These are phyloP conservation scores for Scopus umbretta DNA, from an alignment of 2,113 vertebrate genomes.

Conservation along the genomic window DNA sequence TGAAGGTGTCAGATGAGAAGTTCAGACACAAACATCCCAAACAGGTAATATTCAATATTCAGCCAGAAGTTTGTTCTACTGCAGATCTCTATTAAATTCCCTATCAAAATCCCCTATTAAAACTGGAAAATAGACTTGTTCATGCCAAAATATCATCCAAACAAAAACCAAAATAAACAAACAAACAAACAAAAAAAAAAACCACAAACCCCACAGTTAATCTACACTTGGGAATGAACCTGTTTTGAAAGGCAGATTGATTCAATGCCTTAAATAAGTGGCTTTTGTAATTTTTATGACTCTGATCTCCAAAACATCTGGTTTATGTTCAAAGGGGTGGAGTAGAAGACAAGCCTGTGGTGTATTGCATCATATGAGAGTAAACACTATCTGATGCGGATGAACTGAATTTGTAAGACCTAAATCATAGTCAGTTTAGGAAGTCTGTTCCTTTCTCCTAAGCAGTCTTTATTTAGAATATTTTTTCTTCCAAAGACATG, in stretches of 20 bases:
- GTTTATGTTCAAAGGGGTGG: slow-evolving; percentile 23
- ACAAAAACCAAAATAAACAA: background rate
- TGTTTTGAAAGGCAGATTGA: background rate
- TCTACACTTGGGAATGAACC: background rate
- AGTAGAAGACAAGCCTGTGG: background rate
- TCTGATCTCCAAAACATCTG: slow-evolving; percentile 3
- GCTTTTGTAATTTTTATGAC: background rate
- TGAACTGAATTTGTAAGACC: background rate
- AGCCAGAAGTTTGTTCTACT: background rate
- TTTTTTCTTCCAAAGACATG: slow-evolving; percentile 24
- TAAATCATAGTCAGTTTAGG: background rate
- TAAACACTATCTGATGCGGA: background rate
- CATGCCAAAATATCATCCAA: background rate
- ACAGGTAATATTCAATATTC: background rate
- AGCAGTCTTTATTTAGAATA: slow-evolving; percentile 42
- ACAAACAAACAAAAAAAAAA: background rate
- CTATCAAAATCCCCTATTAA: background rate
- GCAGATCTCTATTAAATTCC: background rate
- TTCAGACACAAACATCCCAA: background rate
- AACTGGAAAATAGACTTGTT: background rate
- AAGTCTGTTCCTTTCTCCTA: slow-evolving; percentile 15
- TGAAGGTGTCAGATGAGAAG: background rate
- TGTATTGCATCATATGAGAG: background rate
- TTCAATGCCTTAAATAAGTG: background rate
- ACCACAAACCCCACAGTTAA: background rate